Base-by-base conservation (phyloP, 2,113 vertebrate genomes). In the Pollimyrus isidori region DNA sequence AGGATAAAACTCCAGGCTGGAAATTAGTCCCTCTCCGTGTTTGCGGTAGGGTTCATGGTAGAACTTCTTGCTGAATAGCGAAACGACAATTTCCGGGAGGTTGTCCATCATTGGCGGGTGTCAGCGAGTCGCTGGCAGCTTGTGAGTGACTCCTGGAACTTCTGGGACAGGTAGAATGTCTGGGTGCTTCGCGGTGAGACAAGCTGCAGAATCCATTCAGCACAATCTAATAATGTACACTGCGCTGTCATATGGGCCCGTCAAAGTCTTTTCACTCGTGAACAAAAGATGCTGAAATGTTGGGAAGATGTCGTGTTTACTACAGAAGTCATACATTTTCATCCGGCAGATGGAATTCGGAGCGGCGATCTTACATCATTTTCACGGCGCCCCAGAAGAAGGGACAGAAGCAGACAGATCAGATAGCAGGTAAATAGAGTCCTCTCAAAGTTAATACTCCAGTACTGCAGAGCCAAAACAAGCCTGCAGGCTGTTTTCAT, bases 381-480 rank as follows among this genome's bases (percentile, higher is more conserved):
- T 89, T 91, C 89, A 86, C 58, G 88, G 52, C 62, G 52, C 76
- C 69, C 65, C 39, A 89, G 87, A 88, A 62, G 48, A 48, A 21
- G 45, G 45, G 56, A 58, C 23, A 19, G 87, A 88, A n/a, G 85
- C 46, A 56, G 13, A 21, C 89, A n/a, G 86, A 90, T 87, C 86
- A 89, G 83, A 90, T 88, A 89, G 73, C 50, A 76, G 49, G 90
- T 90, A 91, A 91, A 92, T 89, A 91, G 90, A 88, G 89, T 86
- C 76, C 48, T 85, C 89, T 85, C 88, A 73, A 62, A 87, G 39
- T 58, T 73, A 35, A 35, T 35, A 87, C 65, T 56, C 4, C 53
- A 56, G 53, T 56, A 23, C 49, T 82, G 50, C 30, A 13, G 30
- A 80, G 88, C 48, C 45, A 49, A 39, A 76, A 45, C 23, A 35